Evolutionary conservation across 1,140 invertebrate species (phyloP), one percentile per base, ranked within the genome.

Genomic region (Eubasilissa regina): DNA sequence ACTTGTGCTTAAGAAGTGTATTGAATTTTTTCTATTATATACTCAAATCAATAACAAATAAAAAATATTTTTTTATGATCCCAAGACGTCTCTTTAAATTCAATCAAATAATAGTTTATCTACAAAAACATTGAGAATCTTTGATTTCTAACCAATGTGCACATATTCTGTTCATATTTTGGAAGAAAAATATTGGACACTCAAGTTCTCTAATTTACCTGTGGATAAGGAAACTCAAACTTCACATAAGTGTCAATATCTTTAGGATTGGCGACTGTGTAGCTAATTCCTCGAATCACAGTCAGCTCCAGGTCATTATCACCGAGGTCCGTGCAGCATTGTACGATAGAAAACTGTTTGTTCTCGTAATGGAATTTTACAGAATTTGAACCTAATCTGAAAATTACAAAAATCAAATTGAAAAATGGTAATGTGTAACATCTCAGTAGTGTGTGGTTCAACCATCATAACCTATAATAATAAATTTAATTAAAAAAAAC

Each of bases 301-400:
- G 91, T 92, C 78, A 99, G 89, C 90, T 99, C 96, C 76, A 98
- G 88, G 83, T 98, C 97, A 86, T 95, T 95, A 85, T 97, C 97
- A 58, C 92, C 94, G 76, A 99, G 89, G 86, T 99, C 98, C 58
- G 97, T 96, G 86, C 96, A 97, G 87, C 96, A 97, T 91, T 97
- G 95, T 15, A 98, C 95, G 83, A 98, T 94, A 0, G 96, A 93
- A 86, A 98, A 98, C 78, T 94, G 93, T 79, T 94, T 93, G 10
- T 91, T 95, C 89, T 99, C 97, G 86, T 98, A 99, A 87, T 98
- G 97, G 90, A 98, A 98, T 84, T 94, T 94, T 0, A 98, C 97
- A 13, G 97, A 85, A 44, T 85, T 84, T 73, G 91, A 89, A 3
- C 89, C 86, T 78, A 90, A 89, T 82, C 90, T 80, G 48, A 9